These are phyloP conservation scores for Myrmophylax atrothorax DNA, from an alignment of 2,113 vertebrate species.

Conservation along the genomic window DNA sequence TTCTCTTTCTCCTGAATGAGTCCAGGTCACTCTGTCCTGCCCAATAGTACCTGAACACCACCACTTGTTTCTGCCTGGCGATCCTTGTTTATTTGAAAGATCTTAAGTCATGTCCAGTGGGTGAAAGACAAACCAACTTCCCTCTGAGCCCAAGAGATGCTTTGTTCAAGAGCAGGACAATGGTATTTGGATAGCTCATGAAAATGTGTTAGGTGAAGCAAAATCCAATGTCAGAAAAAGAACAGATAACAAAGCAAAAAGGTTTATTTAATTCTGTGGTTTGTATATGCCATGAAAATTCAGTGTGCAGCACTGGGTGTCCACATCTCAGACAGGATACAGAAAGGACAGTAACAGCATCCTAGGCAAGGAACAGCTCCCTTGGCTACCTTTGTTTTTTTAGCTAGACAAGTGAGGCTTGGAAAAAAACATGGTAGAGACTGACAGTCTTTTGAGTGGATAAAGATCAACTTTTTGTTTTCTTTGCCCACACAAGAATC, in stretches of 20 bases:
- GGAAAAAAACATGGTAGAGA: background rate
- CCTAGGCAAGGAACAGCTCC: background rate
- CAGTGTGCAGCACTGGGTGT: background rate
- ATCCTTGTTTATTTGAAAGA: background rate
- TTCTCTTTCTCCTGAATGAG: background rate
- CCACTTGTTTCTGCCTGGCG: background rate
- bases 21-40: background rate
- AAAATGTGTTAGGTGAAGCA: background rate
- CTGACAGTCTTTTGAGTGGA: fast-evolving
- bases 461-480: background rate
- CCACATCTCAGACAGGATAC: background rate
- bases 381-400: background rate
- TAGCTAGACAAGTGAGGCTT: background rate
- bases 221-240: background rate
- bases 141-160: background rate
- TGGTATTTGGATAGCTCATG: background rate
- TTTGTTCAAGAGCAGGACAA: background rate
- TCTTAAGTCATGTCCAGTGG: background rate
- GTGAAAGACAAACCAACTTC: background rate
- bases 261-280: background rate
- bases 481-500: background rate
- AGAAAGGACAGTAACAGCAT: background rate
- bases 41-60: background rate
- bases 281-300: background rate
- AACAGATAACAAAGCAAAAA: background rate